phyloP scores from a whole-genome alignment of 2,113 vertebrate species.

The Capra hircus region DNA sequence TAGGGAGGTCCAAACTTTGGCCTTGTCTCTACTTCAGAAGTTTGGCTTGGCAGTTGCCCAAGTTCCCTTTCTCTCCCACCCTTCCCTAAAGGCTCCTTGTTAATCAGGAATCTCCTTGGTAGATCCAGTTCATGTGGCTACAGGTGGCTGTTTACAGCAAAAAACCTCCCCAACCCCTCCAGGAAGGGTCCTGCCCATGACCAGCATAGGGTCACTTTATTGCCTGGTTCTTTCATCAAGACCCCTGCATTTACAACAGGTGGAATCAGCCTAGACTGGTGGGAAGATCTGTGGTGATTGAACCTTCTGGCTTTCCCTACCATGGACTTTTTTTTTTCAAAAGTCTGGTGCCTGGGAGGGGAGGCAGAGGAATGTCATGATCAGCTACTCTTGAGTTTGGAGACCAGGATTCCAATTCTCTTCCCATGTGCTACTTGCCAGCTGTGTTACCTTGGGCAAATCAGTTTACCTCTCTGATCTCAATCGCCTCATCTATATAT shows the following conservation, averaged over 20 bases:
- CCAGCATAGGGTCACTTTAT: not conserved
- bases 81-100: not conserved
- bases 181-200: not conserved
- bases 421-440: not conserved
- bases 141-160: not conserved
- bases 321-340: not conserved
- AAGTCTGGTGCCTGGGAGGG: not conserved
- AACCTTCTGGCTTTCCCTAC: not conserved
- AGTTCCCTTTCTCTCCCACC: not conserved
- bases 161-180: not conserved
- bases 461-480: not conserved
- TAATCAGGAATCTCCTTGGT: not conserved
- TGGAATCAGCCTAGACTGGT: not conserved
- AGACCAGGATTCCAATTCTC: not conserved
- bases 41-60: not conserved
- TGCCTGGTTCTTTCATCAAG: not conserved
- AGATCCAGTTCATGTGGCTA: not conserved
- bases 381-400: not conserved
- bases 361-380: rapidly evolving
- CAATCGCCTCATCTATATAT: not conserved
- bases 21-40: not conserved
- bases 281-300: not conserved
- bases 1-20: not conserved
- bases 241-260: not conserved
- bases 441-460: not conserved